Evolutionary conservation across 2,888 invertebrate species (phyloP).

Genomic region (Cheilosia urbana): DNA sequence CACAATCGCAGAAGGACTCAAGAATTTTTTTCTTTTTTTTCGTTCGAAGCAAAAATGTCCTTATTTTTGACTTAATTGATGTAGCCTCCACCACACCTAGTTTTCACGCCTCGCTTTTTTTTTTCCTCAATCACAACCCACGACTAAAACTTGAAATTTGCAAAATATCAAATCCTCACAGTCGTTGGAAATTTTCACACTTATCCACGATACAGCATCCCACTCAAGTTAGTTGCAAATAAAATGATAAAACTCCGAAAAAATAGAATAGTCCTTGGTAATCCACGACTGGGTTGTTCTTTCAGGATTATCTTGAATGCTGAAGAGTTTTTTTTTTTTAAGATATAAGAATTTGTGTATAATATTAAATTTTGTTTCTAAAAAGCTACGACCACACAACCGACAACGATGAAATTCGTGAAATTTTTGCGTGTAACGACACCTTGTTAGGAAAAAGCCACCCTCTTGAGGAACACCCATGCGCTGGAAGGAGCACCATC

Average conservation of each 20-base stretch:
- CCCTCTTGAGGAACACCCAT: conserved; percentile 71
- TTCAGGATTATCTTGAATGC: conserved; percentile 1
- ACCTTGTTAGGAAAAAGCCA: conserved; percentile 67
- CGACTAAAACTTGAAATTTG: conserved; percentile 14
- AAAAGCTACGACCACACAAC: conserved; percentile 81
- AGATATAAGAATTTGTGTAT: conserved; percentile 58
- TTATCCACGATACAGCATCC: conserved; percentile 59
- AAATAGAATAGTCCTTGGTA: conserved; percentile 27
- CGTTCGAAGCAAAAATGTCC: conserved; percentile 61
- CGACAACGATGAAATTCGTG: conserved; percentile 83
- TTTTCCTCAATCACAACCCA: conserved; percentile 33
- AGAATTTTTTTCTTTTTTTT: conserved; percentile 54
- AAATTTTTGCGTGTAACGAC: conserved; percentile 78
- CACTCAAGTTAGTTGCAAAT: conserved; percentile 61
- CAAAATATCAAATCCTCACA: conserved; percentile 27
- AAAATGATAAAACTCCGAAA: conserved; percentile 51
- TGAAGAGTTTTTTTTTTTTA: conserved; percentile 27
- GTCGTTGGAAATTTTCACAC: conserved; percentile 59
- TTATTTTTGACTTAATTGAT: conserved; percentile 68
- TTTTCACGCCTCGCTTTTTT: conserved; percentile 43
- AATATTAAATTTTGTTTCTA: conserved; percentile 76
- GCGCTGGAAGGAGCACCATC: conserved; percentile 69
- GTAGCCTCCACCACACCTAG: conserved; percentile 73
- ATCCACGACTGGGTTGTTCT: conserved; percentile 9
- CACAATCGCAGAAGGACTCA: conserved; percentile 65